phyloP scores from a whole-genome alignment of 2,888 invertebrate genomes.

The Apocheima hispidaria region DNA sequence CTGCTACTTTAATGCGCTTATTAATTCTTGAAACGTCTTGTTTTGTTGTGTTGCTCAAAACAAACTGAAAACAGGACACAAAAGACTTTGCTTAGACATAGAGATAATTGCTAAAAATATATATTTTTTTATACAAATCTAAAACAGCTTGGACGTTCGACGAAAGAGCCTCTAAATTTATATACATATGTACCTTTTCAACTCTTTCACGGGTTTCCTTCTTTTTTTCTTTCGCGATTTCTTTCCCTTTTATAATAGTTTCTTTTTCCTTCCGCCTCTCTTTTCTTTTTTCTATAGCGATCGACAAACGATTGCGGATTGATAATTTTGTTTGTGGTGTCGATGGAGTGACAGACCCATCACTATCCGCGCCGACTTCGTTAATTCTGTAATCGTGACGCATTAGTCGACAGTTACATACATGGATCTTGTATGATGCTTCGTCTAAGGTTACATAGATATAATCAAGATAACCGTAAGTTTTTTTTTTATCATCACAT shows the following conservation, averaged over 20 bases:
- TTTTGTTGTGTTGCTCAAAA: constrained; percentile 72
- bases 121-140: constrained; percentile 32
- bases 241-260: constrained; percentile 50
- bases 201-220: constrained; percentile 63
- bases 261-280: constrained; percentile 54
- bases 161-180: constrained; percentile 47
- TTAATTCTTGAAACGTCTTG: constrained; percentile 53
- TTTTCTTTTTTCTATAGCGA: constrained; percentile 60
- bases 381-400: constrained; percentile 60
- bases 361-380: constrained; percentile 61
- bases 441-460: too few species aligned
- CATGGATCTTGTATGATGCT: too few species aligned
- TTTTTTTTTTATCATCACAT: not conserved
- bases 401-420: not conserved
- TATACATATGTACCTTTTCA: constrained; percentile 65
- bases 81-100: not conserved
- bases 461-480: not conserved
- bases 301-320: constrained; percentile 65
- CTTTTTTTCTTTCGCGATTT: constrained; percentile 53
- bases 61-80: constrained; percentile 56
- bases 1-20: constrained; percentile 82
- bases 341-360: constrained; percentile 54
- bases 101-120: constrained; percentile 33
- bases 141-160: constrained; percentile 42
- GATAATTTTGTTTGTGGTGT: constrained; percentile 59